phyloP scores from a whole-genome alignment of 2,113 vertebrate species.

The Nanorana parkeri region DNA sequence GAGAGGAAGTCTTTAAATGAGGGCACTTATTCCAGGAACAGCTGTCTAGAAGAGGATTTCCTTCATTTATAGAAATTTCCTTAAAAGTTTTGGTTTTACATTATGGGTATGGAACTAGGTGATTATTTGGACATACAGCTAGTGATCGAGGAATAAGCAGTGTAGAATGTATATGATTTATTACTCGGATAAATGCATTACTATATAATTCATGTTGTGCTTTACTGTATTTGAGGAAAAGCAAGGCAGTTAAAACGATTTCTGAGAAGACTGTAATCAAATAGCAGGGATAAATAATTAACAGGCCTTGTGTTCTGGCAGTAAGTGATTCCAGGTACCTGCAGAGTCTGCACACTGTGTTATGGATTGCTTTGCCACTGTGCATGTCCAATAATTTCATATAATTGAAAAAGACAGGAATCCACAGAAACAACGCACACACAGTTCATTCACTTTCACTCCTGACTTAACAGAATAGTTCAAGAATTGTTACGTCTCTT shows the following conservation, averaged over 20 bases:
- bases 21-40: too few relatives aligned
- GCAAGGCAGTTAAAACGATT: not conserved
- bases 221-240: not conserved
- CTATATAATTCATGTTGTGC: not conserved
- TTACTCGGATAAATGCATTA: not conserved
- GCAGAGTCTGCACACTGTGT: constrained; percentile 10
- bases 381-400: constrained; percentile 33
- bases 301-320: not conserved
- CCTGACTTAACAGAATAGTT: constrained; percentile 21
- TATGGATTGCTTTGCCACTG: constrained; percentile 17
- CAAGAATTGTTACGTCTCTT: not conserved
- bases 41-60: too few relatives aligned
- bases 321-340: constrained; percentile 19
- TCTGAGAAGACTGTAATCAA: constrained; percentile 2
- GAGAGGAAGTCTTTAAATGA: too few relatives aligned
- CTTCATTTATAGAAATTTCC: too few relatives aligned
- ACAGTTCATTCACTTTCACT: constrained; percentile 22
- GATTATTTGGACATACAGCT: too few relatives aligned
- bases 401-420: constrained; percentile 31
- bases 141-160: too few relatives aligned
- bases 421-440: not conserved
- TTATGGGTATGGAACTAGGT: too few relatives aligned
- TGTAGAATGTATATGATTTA: too few relatives aligned
- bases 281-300: constrained; percentile 22
- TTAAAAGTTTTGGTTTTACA: too few relatives aligned